Conservation (phyloP, 1,140 invertebrate genomes). For the Papilio polyxenes region DNA sequence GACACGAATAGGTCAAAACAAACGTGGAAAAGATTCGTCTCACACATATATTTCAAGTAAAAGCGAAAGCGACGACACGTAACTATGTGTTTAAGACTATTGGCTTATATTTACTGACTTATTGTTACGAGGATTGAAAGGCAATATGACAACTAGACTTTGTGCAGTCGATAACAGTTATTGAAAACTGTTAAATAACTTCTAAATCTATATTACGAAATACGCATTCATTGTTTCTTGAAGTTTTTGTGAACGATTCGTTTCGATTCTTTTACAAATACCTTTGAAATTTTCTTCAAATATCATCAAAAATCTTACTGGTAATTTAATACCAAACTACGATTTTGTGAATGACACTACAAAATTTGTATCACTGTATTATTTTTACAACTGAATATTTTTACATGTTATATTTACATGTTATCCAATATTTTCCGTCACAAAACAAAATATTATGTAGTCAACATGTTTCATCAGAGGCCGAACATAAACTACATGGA, state of each 20-base stretch:
- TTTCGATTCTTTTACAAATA: no score
- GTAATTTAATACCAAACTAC: no score
- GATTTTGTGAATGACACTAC: no score
- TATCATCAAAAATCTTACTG: no score
- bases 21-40: slow-evolving; percentile 49
- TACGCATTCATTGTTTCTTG: background rate
- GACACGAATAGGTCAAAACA: slow-evolving; percentile 43
- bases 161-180: background rate
- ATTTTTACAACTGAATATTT: no score
- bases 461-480: slow-evolving; percentile 5
- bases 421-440: background rate
- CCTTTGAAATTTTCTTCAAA: no score
- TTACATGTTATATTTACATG: no score
- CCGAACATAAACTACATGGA: slow-evolving; percentile 29
- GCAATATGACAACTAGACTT: background rate
- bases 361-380: no score
- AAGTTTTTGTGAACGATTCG: background rate
- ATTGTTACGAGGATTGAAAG: slow-evolving; percentile 14
- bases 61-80: slow-evolving; percentile 49
- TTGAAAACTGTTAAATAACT: slow-evolving; percentile 10
- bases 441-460: slow-evolving; percentile 1
- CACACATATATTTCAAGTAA: slow-evolving; percentile 38
- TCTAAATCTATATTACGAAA: background rate
- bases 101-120: slow-evolving; percentile 31
- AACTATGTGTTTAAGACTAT: slow-evolving; percentile 36